Evolutionary conservation across 2,113 vertebrate species (phyloP).

Genomic region (Okapia johnstoni): DNA sequence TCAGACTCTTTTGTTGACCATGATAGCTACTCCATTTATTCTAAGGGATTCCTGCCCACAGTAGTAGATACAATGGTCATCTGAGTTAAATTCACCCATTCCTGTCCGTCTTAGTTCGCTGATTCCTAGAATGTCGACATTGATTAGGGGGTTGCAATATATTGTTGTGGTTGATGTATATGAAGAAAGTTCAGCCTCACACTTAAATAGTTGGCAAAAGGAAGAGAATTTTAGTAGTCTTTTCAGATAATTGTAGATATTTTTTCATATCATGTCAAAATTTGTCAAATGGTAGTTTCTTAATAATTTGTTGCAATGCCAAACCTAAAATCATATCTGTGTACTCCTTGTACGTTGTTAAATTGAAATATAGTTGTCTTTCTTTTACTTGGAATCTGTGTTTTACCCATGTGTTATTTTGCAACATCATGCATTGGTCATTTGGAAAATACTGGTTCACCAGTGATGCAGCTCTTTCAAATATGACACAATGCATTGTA

Average conservation of each 20-base stretch:
- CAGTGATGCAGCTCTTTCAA: neutral
- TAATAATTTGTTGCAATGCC: neutral
- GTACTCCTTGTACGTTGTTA: neutral
- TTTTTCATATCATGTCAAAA: slow-evolving; percentile 16
- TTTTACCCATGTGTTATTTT: slow-evolving; percentile 16
- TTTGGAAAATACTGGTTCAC: neutral
- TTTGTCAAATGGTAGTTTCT: neutral
- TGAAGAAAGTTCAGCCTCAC: neutral
- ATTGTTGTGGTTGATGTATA: neutral
- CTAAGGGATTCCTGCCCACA: too few species aligned
- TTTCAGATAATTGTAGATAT: neutral
- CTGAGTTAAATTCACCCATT: too few species aligned
- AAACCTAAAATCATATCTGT: neutral
- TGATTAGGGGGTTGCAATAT: neutral
- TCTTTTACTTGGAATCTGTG: neutral
- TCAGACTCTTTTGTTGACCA: too few species aligned
- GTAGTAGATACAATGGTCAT: too few species aligned
- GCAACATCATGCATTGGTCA: neutral
- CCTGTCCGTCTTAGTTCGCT: too few species aligned
- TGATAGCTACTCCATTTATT: too few species aligned
- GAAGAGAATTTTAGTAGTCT: slow-evolving; percentile 19
- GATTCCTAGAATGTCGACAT: too few species aligned
- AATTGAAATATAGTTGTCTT: slow-evolving; percentile 29
- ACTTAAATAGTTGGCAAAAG: neutral
- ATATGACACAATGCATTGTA: neutral